Evolutionary conservation across 2,113 vertebrate genomes (phyloP), one percentile per base, ranked within the genome.

Genomic region (Pelecanoides urinatrix): DNA sequence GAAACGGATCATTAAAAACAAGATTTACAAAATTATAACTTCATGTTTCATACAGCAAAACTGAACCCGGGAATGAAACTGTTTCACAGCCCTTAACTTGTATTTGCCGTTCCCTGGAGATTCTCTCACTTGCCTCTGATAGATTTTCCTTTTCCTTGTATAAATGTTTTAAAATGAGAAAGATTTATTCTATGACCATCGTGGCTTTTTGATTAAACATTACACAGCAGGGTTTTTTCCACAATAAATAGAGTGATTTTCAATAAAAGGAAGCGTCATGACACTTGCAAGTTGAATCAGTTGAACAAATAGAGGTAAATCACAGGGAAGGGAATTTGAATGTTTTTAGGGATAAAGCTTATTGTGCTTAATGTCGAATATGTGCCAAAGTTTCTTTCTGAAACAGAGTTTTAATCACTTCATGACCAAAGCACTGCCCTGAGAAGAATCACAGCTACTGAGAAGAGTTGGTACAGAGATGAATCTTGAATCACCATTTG

Each of bases 161-260:
- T 62, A 95, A 96, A 97, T 95, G 90, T 95, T 96, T 95, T 71
- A 47, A 70, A 94, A 77, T 8, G 30, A 81, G 82, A n/a, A 61
- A 74, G 75, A 96, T 95, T 94, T 95, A 83, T 88, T 30, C 82
- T 23, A 53, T 30, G 70, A 30, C 87, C 25, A 23, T 67, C 55
- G 16, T 1, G 2, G 32, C 73, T 87, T 76, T 91, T 58, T 86
- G 83, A 90, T 82, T 88, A 87, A 89, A 90, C 55, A 42, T 34
- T 3, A 32, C 36, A 61, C 66, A n/a, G 72, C 10, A 19, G 55
- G 55, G 13, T 40, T 91, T 90, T 89, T 92, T 47, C 92, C 68
- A 58, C 40, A 78, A 78, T 56, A 94, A 91, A 88, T n/a, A 40
- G 32, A 83, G 65, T 27, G 23, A 61, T 86, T 96, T 82, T 65